These are phyloP conservation scores for Erinaceus europaeus DNA, from an alignment of 2,113 vertebrate species.

Conservation along the genomic window DNA sequence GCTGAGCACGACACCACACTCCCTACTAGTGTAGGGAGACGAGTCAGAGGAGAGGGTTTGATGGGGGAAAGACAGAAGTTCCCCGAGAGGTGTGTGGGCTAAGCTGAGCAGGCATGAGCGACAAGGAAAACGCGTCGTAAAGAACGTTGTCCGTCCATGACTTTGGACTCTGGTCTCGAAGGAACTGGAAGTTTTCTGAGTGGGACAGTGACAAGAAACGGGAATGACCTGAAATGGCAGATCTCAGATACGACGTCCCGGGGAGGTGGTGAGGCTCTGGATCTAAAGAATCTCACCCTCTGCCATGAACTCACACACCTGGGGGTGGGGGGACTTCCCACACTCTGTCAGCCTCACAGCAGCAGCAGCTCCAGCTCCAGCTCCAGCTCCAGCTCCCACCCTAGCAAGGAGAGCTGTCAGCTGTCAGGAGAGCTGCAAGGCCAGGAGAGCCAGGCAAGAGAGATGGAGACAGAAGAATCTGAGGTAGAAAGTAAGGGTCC, in stretches of 20 bases:
- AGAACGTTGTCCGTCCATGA: background rate
- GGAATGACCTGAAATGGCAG: too few species aligned
- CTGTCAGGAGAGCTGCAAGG: background rate
- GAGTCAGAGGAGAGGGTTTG: background rate
- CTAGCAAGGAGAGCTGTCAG: background rate
- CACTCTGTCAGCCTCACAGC: too few species aligned
- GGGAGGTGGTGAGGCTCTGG: too few species aligned
- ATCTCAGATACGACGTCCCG: too few species aligned
- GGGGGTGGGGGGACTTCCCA: too few species aligned
- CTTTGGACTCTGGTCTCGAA: background rate
- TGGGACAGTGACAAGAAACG: background rate
- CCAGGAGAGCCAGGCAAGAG: too few species aligned
- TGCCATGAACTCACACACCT: too few species aligned
- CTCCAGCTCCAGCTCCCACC: background rate
- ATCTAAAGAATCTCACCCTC: background rate
- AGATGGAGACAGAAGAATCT: background rate
- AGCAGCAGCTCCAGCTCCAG: background rate
- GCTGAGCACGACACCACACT: too few species aligned
- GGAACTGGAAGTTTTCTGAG: background rate
- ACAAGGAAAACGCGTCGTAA: background rate
- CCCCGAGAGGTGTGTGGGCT: too few species aligned
- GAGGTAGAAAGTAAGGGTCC: background rate
- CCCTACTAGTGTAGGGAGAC: too few species aligned
- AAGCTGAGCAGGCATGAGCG: accelerated
- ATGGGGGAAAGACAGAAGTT: background rate